A percentile compares a stretch with the other conserved stretches of the same genome.
Evolutionary conservation across 1,140 invertebrate species (phyloP).

Genomic region (Catajapyx aquilonaris): DNA sequence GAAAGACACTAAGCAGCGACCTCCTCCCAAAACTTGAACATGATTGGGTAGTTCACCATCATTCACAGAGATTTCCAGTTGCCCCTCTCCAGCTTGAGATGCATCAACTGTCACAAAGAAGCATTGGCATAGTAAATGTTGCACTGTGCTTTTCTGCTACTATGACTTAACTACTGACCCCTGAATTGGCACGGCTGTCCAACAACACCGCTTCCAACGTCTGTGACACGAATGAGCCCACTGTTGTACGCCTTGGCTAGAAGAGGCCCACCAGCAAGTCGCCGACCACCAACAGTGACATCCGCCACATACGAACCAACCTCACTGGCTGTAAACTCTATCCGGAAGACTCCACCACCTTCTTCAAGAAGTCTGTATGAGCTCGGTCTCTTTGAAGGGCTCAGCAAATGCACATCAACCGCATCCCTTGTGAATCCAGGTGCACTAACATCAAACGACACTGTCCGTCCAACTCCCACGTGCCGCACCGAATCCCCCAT

Average conservation of each 20-base stretch:
- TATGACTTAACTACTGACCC: conserved; percentile 29
- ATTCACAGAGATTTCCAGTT: conserved; percentile 93
- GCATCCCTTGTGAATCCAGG: conserved; percentile 39
- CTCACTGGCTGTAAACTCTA: conserved; percentile 77
- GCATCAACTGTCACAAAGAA: conserved; percentile 57
- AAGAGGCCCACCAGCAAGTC: conserved; percentile 54
- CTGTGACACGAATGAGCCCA: conserved; percentile 72
- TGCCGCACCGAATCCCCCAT: conserved; percentile 66
- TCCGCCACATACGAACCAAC: conserved; percentile 80
- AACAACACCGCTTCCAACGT: conserved; percentile 65
- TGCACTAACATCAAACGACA: conserved; percentile 60
- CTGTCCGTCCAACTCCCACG: conserved; percentile 62
- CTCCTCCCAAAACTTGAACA: conserved; percentile 84
- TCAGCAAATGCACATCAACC: conserved; percentile 24
- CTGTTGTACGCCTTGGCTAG: conserved; percentile 85
- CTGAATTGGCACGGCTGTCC: conserved; percentile 83
- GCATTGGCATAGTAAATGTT: background rate
- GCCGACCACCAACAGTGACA: conserved; percentile 62
- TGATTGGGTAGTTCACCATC: conserved; percentile 95
- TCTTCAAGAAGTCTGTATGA: conserved; percentile 46
- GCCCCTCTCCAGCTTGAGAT: conserved; percentile 85
- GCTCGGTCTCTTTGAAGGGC: conserved; percentile 44
- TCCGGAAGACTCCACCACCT: conserved; percentile 47
- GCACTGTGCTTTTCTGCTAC: background rate
- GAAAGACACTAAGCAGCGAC: conserved; percentile 84